These are phyloP conservation scores for Catamblyrhynchus diadema DNA, from an alignment of 2,797 vertebrate genomes.

Conservation along the genomic window DNA sequence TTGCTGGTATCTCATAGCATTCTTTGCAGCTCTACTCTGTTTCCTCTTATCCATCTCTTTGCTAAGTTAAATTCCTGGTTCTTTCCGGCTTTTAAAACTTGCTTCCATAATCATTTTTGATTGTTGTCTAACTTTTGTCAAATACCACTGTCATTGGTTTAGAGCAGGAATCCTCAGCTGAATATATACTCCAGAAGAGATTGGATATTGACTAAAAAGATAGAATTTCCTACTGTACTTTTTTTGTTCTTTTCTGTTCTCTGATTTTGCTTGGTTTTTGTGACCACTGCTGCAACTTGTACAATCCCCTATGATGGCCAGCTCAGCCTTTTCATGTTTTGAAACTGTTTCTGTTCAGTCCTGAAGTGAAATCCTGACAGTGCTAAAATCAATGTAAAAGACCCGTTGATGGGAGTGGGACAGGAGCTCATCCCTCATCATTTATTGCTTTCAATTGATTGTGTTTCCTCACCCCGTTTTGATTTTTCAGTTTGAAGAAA, in stretches of 20 bases:
- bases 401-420: neutral
- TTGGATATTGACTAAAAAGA: neutral
- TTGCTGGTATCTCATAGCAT: neutral
- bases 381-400: neutral
- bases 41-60: neutral
- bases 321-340: neutral
- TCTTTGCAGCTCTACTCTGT: neutral
- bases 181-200: neutral
- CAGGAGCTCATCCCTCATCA: neutral
- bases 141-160: neutral
- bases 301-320: neutral
- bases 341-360: neutral
- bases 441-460: conserved; percentile 14
- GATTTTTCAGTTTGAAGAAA: conserved; percentile 29
- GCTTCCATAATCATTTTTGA: neutral
- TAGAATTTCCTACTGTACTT: neutral
- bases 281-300: neutral
- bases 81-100: neutral
- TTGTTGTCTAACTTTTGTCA: neutral
- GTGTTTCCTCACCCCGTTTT: neutral
- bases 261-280: neutral
- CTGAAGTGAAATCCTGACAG: neutral
- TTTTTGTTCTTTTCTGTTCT: neutral
- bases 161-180: neutral
- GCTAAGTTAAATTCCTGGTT: neutral